phyloP scores from a whole-genome alignment of 2,888 invertebrate genomes.

The Phengaris arion region DNA sequence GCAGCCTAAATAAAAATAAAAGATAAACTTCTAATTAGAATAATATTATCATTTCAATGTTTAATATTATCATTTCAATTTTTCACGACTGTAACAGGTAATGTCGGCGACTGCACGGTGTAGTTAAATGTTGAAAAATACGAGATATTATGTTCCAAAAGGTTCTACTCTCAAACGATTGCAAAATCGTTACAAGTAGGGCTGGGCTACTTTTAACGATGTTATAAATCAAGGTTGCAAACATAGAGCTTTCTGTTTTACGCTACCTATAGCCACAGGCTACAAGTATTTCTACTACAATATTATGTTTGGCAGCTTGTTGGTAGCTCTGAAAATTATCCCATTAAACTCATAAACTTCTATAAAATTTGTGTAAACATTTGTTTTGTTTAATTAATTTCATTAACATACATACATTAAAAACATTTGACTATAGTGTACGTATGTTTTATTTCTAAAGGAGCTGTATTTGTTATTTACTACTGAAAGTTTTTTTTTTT shows the following conservation, averaged over 20 bases:
- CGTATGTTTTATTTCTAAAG: not conserved
- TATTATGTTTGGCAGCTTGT: too few species aligned
- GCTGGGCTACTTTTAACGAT: slow-evolving; percentile 73
- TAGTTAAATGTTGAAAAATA: too few species aligned
- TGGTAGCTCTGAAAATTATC: not conserved
- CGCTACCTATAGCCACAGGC: not conserved
- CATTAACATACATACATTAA: not conserved
- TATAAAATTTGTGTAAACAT: not conserved
- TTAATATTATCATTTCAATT: too few species aligned
- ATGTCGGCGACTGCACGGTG: too few species aligned
- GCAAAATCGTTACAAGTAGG: slow-evolving; percentile 64
- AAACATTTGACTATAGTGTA: not conserved
- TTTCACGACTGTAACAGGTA: too few species aligned
- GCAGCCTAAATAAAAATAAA: too few species aligned
- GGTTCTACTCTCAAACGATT: slow-evolving; percentile 23
- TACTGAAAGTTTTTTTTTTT: too few species aligned
- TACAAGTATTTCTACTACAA: not conserved
- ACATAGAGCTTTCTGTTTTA: not conserved
- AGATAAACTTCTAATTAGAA: too few species aligned
- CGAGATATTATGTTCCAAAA: slow-evolving; percentile 46
- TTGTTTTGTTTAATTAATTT: not conserved
- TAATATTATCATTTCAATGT: too few species aligned
- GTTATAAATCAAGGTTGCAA: slow-evolving; percentile 44
- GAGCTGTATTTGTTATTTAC: not conserved
- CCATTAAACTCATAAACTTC: not conserved